Base-by-base conservation (phyloP, 1,140 invertebrate species). In the Diachasmimorpha longicaudata region DNA sequence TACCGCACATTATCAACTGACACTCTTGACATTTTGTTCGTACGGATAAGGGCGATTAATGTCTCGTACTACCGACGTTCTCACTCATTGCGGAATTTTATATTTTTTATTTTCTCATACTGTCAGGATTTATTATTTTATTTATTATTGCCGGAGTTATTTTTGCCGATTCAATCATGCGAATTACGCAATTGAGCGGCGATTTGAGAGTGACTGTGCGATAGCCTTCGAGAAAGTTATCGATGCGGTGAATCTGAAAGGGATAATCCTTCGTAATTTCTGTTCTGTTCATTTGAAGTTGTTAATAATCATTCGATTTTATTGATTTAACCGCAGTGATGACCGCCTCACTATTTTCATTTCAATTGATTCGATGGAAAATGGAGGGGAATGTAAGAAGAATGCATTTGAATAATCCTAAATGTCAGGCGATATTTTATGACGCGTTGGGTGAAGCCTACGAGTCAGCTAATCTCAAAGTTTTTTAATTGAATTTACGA, bases 1-100 rank as follows among this genome's bases (percentile, higher is more conserved):
- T 86, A 79, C 79, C 75, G 81, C 78, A 82, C 81, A 88, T 88
- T 87, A 87, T 87, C 85, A 86, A 84, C 82, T 87, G 86, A 83
- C 87, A 88, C 84, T 87, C 88, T 68, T 87, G 87, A 89, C 86
- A 87, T 88, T 87, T 87, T 84, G 85, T 88, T 86, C 85, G 82
- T 86, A 85, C 83, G 86, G 86, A 88, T 87, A 87, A 88, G 82
- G 84, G 83, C 78, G 77, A 81, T 79, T 78, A 76, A 78, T 78
- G 77, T 78, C 75, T 78, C 76, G 73, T 74, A 46, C 73, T 58
- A 70, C 73, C 67, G 39, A 70, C 68, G 42, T 70, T 63, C 48
- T 70, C 42, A 36, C 58, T 63, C 31, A 16, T 66, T 67, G 31
- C 31, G 31, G 25, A 23, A 66, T 66, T 66, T 23, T 11, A 63